Percentiles rank a stretch among this genome's conserved stretches.
Evolutionary conservation across 2,888 invertebrate genomes (phyloP).

Genomic region (Cepaea hortensis): DNA sequence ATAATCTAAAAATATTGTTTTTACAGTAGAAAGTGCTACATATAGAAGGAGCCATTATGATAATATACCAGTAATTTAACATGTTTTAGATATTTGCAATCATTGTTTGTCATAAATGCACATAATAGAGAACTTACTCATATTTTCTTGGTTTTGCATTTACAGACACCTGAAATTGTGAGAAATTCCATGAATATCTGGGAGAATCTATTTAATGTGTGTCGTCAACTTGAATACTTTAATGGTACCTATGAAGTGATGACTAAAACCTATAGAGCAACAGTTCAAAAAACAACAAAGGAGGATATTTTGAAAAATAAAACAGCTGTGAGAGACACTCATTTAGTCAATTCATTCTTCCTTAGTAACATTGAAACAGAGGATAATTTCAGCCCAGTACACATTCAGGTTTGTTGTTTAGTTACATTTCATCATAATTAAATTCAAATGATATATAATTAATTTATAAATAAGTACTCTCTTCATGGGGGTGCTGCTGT

Average conservation of each 20-base stretch:
- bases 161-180: conserved; percentile 23
- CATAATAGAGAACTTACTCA: too few species aligned
- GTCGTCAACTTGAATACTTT: background rate
- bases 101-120: too few species aligned
- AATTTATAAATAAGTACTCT: too few species aligned
- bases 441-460: background rate
- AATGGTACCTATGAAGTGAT: conserved; percentile 2
- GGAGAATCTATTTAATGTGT: background rate
- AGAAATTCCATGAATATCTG: background rate
- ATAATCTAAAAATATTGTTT: too few species aligned
- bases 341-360: background rate
- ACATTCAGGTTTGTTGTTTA: conserved; percentile 9
- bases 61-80: too few species aligned
- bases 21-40: too few species aligned
- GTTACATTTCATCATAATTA: background rate
- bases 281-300: conserved; percentile 22
- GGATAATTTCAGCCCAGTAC: conserved; percentile 1
- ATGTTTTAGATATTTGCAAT: too few species aligned
- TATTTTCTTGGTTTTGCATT: background rate
- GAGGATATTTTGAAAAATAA: conserved; percentile 7
- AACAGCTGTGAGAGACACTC: background rate
- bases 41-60: too few species aligned
- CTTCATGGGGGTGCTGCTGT: too few species aligned
- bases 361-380: background rate
- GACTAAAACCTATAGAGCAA: background rate